Conservation (phyloP, 2,113 vertebrate species). For the Trematomus loennbergii region DNA sequence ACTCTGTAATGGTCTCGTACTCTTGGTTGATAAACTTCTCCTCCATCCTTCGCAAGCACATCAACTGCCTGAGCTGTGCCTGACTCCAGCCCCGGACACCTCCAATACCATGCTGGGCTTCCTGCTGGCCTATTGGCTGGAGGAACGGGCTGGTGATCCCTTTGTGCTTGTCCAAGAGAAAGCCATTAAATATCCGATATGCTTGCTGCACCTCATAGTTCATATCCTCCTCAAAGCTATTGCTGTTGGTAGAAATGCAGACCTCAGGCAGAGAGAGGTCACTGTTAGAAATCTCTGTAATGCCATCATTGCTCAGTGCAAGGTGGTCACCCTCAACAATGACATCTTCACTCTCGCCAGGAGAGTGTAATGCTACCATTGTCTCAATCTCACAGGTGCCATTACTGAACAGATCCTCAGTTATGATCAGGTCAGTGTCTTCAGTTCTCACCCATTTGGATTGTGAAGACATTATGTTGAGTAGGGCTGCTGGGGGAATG, state of each 20-base stretch:
- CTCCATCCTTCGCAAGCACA: constrained; percentile 91
- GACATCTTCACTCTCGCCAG: constrained; percentile 28
- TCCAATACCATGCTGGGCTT: constrained; percentile 61
- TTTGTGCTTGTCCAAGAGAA: constrained; percentile 92
- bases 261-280: constrained; percentile 76
- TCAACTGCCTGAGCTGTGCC: constrained; percentile 68
- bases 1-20: constrained; percentile 91
- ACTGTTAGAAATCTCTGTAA: constrained; percentile 73
- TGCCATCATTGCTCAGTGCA: constrained; percentile 50
- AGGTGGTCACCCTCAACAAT: constrained; percentile 41
- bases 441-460: constrained; percentile 52
- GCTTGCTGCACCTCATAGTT: constrained; percentile 92
- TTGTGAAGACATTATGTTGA: constrained; percentile 48
- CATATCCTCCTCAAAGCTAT: constrained; percentile 81
- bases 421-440: constrained; percentile 8
- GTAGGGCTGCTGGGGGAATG: constrained; percentile 5
- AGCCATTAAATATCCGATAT: constrained; percentile 90
- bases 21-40: constrained; percentile 90
- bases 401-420: constrained; percentile 63
- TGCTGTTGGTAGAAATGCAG: constrained; percentile 72
- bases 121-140: constrained; percentile 78
- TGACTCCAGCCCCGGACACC: constrained; percentile 51
- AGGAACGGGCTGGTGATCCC: constrained; percentile 89
- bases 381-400: constrained; percentile 65
- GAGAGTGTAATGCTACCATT: constrained; percentile 35